A percentile compares a stretch with the other conserved stretches of the same genome.
Conservation (phyloP, 1,140 invertebrate species). For the Octopus sinensis region DNA sequence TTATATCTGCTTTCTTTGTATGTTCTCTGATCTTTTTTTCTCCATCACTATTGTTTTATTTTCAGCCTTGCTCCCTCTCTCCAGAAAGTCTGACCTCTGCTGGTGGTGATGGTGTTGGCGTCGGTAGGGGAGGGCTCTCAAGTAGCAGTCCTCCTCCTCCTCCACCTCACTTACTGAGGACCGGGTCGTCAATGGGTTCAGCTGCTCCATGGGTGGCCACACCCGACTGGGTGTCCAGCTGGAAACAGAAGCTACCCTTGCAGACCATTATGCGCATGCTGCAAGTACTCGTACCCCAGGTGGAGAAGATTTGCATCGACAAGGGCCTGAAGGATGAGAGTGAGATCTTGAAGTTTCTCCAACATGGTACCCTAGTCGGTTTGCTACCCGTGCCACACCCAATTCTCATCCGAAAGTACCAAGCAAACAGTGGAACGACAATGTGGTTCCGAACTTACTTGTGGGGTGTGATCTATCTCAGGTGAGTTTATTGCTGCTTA, state of each 20-base stretch:
- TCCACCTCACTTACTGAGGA: too few relatives aligned
- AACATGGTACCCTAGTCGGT: slow-evolving; percentile 97
- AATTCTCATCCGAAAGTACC: slow-evolving; percentile 97
- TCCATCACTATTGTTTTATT: too few relatives aligned
- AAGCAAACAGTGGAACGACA: slow-evolving; percentile 95
- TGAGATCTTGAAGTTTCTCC: slow-evolving; percentile 97
- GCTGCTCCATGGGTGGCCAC: neutral
- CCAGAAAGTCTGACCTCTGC: too few relatives aligned
- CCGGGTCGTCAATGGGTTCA: too few relatives aligned
- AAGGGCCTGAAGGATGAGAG: slow-evolving; percentile 99
- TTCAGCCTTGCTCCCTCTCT: too few relatives aligned
- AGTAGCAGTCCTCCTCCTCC: neutral
- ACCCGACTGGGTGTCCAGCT: slow-evolving; percentile 68
- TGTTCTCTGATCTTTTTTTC: too few relatives aligned
- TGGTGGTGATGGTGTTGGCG: neutral
- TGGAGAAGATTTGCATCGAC: slow-evolving; percentile 99
- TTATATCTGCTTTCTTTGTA: too few relatives aligned
- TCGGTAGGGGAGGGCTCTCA: neutral
- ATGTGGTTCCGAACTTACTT: slow-evolving; percentile 99
- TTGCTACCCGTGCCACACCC: slow-evolving; percentile 97
- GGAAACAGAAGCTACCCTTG: slow-evolving; percentile 94
- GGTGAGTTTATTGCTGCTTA: slow-evolving; percentile 60
- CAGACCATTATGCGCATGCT: slow-evolving; percentile 98
- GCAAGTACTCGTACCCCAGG: slow-evolving; percentile 97
- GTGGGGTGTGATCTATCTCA: slow-evolving; percentile 98